A percentile compares a stretch with the other conserved stretches of the same genome.
phyloP scores from a whole-genome alignment of 2,797 vertebrate species.

The Pachyuromys duprasi region DNA sequence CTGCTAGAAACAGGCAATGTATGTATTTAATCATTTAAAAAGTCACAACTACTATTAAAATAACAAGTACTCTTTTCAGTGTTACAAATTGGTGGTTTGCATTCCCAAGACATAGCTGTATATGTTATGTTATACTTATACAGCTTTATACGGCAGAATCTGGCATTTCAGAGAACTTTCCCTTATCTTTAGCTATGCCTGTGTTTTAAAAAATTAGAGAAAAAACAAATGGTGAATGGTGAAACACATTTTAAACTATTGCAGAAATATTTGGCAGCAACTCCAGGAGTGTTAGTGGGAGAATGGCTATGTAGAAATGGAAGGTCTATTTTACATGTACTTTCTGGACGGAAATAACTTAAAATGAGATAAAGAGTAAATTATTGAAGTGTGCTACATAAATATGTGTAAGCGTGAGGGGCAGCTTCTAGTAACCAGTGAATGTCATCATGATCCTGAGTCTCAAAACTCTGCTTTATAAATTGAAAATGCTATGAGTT shows the following conservation, averaged over 20 bases:
- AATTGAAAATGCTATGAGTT: conserved; percentile 36
- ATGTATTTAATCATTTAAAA: conserved; percentile 44
- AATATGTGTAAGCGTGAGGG: conserved; percentile 12
- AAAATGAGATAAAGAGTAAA: conserved; percentile 45
- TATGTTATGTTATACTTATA: conserved; percentile 79
- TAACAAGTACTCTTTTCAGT: background rate
- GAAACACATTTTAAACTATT: conserved; percentile 73
- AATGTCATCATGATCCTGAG: conserved; percentile 42
- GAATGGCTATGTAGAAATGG: conserved; percentile 51
- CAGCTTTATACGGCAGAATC: conserved; percentile 75
- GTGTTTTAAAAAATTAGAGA: conserved; percentile 77
- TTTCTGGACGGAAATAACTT: conserved; percentile 67
- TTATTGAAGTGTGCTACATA: background rate
- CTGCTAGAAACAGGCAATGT: background rate
- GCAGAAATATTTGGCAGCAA: conserved; percentile 71
- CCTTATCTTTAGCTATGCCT: conserved; percentile 81
- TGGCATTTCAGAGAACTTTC: conserved; percentile 79
- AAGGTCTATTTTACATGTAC: conserved; percentile 55
- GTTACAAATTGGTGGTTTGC: conserved; percentile 75
- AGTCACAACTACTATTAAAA: conserved; percentile 19
- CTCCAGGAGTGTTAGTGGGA: background rate
- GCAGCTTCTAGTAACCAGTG: background rate
- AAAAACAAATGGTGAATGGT: conserved; percentile 79
- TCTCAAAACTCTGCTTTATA: conserved; percentile 36
- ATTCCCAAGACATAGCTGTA: conserved; percentile 67